Evolutionary conservation across 2,113 vertebrate genomes (phyloP).

Genomic region (Brienomyrus longianalis): DNA sequence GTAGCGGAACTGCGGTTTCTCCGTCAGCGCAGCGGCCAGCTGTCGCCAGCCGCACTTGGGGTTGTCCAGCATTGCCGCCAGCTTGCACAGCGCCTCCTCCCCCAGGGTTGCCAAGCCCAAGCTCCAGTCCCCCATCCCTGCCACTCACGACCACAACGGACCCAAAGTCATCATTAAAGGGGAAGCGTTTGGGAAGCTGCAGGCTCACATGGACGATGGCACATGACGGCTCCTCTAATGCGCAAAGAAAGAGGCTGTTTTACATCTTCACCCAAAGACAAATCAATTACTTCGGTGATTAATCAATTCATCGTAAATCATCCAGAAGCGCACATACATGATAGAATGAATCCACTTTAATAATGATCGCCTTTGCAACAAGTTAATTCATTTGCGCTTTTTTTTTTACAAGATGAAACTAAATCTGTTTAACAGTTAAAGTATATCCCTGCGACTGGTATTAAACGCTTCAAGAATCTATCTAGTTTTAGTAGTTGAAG

Average conservation of each 20-base stretch:
- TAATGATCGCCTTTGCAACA: neutral
- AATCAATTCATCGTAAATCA: neutral
- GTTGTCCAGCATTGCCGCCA: conserved; percentile 67
- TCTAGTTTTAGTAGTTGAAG: neutral
- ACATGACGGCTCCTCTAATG: neutral
- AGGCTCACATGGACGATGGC: neutral
- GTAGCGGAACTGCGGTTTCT: conserved; percentile 60
- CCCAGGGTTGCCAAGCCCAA: conserved; percentile 45
- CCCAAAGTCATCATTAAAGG: too few species aligned
- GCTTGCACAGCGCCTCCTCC: conserved; percentile 44
- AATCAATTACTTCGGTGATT: neutral
- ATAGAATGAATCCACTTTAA: neutral
- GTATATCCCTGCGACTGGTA: neutral
- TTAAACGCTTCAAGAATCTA: neutral
- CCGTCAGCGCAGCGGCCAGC: conserved; percentile 53
- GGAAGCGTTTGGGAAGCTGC: neutral
- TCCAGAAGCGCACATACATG: neutral
- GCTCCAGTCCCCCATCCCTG: conserved; percentile 54
- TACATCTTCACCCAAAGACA: neutral
- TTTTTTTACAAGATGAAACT: neutral
- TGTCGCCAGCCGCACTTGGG: conserved; percentile 65
- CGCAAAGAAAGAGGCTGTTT: neutral
- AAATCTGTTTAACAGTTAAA: neutral
- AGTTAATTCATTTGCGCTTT: neutral
- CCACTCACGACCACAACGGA: neutral